These are phyloP conservation scores for Leptobrachium leishanense DNA, from an alignment of 2,113 vertebrate genomes.

Conservation along the genomic window DNA sequence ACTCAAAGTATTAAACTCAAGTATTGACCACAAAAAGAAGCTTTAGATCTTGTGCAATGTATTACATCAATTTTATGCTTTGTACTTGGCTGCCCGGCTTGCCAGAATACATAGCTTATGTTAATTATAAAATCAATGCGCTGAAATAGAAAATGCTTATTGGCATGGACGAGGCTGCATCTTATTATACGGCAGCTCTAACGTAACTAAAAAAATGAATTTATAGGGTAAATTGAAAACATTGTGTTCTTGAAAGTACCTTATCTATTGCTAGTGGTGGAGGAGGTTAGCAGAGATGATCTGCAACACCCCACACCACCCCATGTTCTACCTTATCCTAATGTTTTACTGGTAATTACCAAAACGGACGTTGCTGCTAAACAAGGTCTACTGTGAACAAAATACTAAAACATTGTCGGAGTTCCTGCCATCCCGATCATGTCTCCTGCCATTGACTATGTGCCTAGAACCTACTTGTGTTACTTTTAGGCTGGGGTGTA, in stretches of 20 bases:
- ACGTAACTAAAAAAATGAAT: conserved; percentile 15
- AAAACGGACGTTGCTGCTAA: no score
- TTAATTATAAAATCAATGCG: conserved; percentile 44
- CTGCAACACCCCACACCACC: no score
- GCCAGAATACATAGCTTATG: conserved; percentile 33
- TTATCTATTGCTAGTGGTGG: no score
- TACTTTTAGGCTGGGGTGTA: no score
- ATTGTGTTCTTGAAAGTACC: neutral
- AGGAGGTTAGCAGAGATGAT: no score
- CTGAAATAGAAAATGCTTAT: conserved; percentile 26
- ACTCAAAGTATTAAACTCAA: conserved; percentile 4
- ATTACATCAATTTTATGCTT: conserved; percentile 28
- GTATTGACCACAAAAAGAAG: conserved; percentile 18
- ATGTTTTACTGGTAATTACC: no score
- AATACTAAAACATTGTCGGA: no score
- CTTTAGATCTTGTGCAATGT: conserved; percentile 14
- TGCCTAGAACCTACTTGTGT: no score
- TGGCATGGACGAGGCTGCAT: neutral
- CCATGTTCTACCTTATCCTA: no score
- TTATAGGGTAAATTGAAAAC: neutral
- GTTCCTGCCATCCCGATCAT: no score
- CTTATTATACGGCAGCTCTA: conserved; percentile 21
- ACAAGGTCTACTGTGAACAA: no score
- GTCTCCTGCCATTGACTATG: no score
- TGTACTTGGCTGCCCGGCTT: conserved; percentile 17